phyloP scores from a whole-genome alignment of 2,113 vertebrate species.

The Tyrannus savana region DNA sequence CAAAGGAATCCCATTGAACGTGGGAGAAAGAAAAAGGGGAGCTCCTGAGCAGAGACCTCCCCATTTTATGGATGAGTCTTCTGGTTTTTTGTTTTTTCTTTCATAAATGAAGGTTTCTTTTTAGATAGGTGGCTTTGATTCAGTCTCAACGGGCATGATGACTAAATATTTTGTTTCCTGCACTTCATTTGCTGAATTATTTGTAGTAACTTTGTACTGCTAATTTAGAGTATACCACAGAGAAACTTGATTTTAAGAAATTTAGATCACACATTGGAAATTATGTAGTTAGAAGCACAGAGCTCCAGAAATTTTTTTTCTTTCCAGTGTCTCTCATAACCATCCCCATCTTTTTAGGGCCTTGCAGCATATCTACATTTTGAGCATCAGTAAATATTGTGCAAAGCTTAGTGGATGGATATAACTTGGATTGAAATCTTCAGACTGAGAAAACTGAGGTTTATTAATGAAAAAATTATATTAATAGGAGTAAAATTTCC shows the following conservation, averaged over 20 bases:
- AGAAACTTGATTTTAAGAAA: not conserved
- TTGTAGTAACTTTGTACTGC: not conserved
- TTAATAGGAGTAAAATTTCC: not conserved
- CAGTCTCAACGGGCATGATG: not conserved
- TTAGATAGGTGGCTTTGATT: not conserved
- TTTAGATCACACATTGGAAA: not conserved
- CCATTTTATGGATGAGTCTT: not conserved
- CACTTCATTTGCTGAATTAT: not conserved
- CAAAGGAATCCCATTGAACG: not conserved
- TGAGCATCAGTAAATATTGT: not conserved
- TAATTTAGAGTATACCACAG: not conserved
- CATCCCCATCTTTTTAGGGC: not conserved
- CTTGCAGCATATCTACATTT: not conserved
- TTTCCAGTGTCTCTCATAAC: not conserved
- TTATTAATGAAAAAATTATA: not conserved
- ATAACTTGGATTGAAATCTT: not conserved
- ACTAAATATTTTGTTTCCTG: not conserved
- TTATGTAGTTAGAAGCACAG: not conserved
- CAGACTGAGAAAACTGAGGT: not conserved
- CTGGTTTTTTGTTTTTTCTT: not conserved
- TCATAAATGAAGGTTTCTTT: not conserved
- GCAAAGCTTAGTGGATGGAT: not conserved
- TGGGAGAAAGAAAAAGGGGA: not conserved
- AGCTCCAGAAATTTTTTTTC: not conserved
- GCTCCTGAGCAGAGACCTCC: not conserved